Base-by-base conservation (phyloP, 2,797 vertebrate species). In the Channa striata region DNA sequence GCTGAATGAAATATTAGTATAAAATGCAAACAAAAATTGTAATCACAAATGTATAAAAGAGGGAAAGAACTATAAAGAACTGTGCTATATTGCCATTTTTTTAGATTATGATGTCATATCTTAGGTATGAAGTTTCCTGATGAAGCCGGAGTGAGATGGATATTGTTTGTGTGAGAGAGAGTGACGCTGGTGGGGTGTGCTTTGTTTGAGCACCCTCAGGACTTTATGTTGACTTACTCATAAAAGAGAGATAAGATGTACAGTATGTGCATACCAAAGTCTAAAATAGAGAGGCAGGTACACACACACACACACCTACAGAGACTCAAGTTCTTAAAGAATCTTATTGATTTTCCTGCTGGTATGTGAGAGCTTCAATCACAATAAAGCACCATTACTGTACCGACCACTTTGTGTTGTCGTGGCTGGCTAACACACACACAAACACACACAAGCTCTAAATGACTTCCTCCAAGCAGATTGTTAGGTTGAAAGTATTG, bases 381-480 rank as follows among this genome's bases (percentile, higher is more conserved):
- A 80, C 81, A 81, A 86, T 92, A 77, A 89, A 83, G 81, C 52
- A 34, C 83, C 88, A 89, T 91, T 89, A 91, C 83, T 66, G 87
- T 33, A 63, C 77, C 59, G 59, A 70, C 74, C 75, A 81, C 78
- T 89, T 72, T 87, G 78, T 57, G 60, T 83, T 68, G 63, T 75
- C 64, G 60, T 64, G 44, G 74, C 59, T 62, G 60, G 72, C 74
- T 74, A 67, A 62, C 70, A 76, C 56, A 51, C 58, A 71, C 65
- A 39, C 25, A n/a, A n/a, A 66, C 13, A 42, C 58, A 76, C 6
- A 16, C 56, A 54, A 16, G 2, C 50, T 78, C 30, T 57, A 67
- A 81, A 77, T 77, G 75, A 63, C 68, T 78, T 77, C 62, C 59
- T 78, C 64, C 68, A 73, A 60, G 39, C 36, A 46, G 78, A 80